Evolutionary conservation across 2,888 invertebrate genomes (phyloP), one percentile per base, ranked within the genome.

Genomic region (Epinotia ramella): DNA sequence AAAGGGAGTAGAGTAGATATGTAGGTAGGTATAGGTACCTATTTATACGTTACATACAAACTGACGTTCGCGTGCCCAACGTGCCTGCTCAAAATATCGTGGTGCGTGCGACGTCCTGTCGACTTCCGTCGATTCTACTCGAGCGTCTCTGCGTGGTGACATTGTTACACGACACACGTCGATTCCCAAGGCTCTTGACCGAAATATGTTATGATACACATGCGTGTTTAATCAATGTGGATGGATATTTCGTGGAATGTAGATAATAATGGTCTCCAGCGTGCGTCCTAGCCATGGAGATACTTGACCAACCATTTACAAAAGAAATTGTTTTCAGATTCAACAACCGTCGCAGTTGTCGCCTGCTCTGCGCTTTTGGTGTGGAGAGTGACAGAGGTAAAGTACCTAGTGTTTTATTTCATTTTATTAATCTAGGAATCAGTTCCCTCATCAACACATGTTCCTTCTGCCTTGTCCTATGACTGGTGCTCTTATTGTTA

Each of bases 1-100:
- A 73, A 73, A 67, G 66, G 72, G 73, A 65, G 66, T 66, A 69
- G 18, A 67, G 46, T 69, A 69, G 69, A 59, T 57, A 59, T 24
- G 28, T 46, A 68, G 64, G 60, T 73, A 67, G 57, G 69, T 75
- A 76, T 28, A 77, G 6, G 7, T 78, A 60, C 69, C 59, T 88
- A 86, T 88, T 85, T 86, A 86, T 87, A 88, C 83, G 77, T 81
- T 87, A 83, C 83, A 85, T n/a, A n/a, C n/a, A n/a, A n/a, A 86
- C 74, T 73, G 64, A 86, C 84, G 83, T 84, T 76, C 80, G 81
- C 88, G 88, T 89, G 82, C 86, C 78, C 84, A 83, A 86, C 89
- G 88, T 87, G 89, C 88, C 88, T 84, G 89, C 92, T 93, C 88
- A 89, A 93, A 93, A 93, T 93, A 93, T 90, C 91, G 87, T 66